Conservation (phyloP, 1,140 invertebrate species). For the Pogonomyrmex californicus region DNA sequence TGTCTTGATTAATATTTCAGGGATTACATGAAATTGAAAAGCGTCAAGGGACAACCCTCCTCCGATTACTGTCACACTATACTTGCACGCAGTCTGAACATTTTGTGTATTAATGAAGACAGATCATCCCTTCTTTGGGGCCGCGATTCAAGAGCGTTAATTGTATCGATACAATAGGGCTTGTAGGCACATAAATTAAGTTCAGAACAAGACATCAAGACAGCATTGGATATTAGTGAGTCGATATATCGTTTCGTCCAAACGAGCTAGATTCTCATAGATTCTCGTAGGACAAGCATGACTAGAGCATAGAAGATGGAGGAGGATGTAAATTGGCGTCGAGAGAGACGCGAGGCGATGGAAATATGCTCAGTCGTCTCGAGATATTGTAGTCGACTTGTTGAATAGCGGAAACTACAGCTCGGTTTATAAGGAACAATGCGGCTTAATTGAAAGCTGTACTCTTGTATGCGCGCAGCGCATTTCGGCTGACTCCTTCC, state of each 20-base stretch:
- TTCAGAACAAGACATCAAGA: constrained; percentile 12
- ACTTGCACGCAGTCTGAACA: background rate
- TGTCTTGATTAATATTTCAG: background rate
- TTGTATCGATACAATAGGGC: constrained; percentile 28
- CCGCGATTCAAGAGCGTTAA: constrained; percentile 26
- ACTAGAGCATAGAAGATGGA: background rate
- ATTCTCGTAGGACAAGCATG: background rate
- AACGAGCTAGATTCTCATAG: background rate
- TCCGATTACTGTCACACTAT: background rate
- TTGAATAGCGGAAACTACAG: constrained; percentile 69
- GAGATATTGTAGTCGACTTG: constrained; percentile 68
- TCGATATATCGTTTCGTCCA: background rate
- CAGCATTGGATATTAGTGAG: background rate
- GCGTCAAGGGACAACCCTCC: background rate
- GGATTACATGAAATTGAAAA: background rate
- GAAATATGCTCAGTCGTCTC: constrained; percentile 58
- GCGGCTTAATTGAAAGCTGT: constrained; percentile 73
- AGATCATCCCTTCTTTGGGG: constrained; percentile 7
- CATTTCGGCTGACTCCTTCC: background rate
- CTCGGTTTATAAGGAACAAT: constrained; percentile 70
- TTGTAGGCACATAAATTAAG: constrained; percentile 55
- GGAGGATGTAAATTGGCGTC: constrained; percentile 62
- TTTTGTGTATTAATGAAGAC: constrained; percentile 54
- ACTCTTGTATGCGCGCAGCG: background rate
- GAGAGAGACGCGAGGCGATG: constrained; percentile 34